Conservation (phyloP, 2,113 vertebrate species). For the Bos javanicus region DNA sequence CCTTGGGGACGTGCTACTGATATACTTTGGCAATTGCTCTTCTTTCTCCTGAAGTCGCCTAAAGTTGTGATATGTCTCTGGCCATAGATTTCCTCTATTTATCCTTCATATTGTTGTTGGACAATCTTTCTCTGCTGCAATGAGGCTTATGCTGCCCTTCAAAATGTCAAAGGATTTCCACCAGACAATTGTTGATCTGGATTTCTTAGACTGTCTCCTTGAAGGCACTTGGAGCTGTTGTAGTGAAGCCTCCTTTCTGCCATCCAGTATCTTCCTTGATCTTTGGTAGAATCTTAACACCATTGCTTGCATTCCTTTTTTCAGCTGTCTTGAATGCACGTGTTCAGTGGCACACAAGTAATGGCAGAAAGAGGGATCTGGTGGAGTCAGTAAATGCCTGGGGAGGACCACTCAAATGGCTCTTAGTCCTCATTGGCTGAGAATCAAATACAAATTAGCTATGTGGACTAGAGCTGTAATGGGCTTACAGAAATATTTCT, state of each 20-base stretch:
- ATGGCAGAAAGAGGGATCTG: background rate
- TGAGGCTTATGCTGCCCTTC: background rate
- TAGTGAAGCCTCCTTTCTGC: background rate
- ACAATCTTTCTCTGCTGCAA: background rate
- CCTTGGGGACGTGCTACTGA: background rate
- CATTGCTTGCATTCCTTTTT: background rate
- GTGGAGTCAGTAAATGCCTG: background rate
- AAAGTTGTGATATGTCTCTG: background rate
- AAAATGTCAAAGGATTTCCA: background rate
- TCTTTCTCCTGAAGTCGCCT: background rate
- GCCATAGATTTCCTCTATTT: background rate
- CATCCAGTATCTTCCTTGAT: background rate
- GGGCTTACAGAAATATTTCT: constrained; percentile 49
- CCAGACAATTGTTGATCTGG: background rate
- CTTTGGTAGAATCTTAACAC: background rate
- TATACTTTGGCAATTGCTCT: background rate
- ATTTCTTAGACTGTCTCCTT: background rate
- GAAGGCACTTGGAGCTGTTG: background rate
- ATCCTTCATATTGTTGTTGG: background rate
- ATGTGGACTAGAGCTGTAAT: background rate
- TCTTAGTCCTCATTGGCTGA: background rate
- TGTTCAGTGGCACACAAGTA: background rate
- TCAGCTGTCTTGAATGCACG: background rate
- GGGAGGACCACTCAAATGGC: background rate
- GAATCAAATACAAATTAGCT: constrained; percentile 25